These are phyloP conservation scores for Pteropus rufus DNA, from an alignment of 2,797 vertebrate genomes.

Conservation along the genomic window DNA sequence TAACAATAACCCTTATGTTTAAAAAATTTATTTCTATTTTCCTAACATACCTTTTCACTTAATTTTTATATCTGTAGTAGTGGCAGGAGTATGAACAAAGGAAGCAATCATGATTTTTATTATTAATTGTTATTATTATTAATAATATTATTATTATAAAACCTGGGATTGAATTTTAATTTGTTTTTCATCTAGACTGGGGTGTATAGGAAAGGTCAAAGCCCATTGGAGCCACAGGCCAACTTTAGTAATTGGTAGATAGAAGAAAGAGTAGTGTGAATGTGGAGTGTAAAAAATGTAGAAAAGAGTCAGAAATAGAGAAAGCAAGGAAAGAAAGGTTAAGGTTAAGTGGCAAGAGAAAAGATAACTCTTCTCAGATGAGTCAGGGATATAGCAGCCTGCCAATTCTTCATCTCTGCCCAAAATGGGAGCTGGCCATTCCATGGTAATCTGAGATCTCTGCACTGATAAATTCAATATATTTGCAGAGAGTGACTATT, in stretches of 20 bases:
- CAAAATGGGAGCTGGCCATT: neutral
- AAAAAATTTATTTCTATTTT: neutral
- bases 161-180: neutral
- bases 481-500: neutral
- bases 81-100: neutral
- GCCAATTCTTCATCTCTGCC: neutral
- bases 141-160: neutral
- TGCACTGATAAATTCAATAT: neutral
- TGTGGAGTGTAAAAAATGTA: neutral
- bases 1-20: neutral
- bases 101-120: neutral
- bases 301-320: neutral
- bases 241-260: neutral
- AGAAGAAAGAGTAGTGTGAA: neutral
- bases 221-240: neutral
- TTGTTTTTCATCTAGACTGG: neutral
- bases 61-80: neutral
- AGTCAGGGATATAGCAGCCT: neutral
- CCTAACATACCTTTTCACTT: neutral
- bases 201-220: neutral
- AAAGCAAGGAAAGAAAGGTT: neutral
- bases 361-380: neutral
- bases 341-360: neutral
- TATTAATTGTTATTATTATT: neutral
- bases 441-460: neutral